A percentile compares a stretch with the other conserved stretches of the same genome.
These are phyloP conservation scores for Bungarus multicinctus DNA, from an alignment of 2,113 vertebrate genomes.

Conservation along the genomic window DNA sequence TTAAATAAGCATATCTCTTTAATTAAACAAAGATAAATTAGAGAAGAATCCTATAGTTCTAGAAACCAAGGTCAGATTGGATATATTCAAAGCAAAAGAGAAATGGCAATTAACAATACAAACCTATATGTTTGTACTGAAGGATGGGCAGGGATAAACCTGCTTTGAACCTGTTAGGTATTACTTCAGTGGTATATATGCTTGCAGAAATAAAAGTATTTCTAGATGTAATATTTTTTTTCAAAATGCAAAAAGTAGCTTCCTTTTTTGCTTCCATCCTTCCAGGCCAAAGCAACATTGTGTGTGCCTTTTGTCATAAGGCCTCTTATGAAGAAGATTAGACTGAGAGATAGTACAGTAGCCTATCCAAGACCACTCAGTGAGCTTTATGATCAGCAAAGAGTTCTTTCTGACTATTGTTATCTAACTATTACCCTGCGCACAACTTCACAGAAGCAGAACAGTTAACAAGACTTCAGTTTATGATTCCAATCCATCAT, in stretches of 20 bases:
- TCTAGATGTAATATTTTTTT: background rate
- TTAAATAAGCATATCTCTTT: background rate
- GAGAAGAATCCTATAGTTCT: background rate
- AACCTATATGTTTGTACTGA: background rate
- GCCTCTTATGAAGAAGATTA: background rate
- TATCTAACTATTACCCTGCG: background rate
- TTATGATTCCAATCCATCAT: background rate
- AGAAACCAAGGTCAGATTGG: background rate
- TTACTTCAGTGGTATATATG: background rate
- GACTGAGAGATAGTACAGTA: background rate
- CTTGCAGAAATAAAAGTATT: background rate
- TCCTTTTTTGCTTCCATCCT: background rate
- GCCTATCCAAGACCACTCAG: background rate
- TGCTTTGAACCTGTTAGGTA: background rate
- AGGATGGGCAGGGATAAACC: background rate
- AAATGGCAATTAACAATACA: background rate
- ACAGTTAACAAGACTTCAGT: background rate
- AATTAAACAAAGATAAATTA: background rate
- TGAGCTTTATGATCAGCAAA: background rate
- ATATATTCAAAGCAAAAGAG: background rate
- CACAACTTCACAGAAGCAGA: background rate
- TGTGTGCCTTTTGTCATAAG: background rate
- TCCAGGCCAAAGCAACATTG: background rate
- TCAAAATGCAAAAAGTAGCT: background rate
- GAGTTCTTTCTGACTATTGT: background rate